These are phyloP conservation scores for Megalops cyprinoides DNA, from an alignment of 2,797 vertebrate species.

Conservation along the genomic window DNA sequence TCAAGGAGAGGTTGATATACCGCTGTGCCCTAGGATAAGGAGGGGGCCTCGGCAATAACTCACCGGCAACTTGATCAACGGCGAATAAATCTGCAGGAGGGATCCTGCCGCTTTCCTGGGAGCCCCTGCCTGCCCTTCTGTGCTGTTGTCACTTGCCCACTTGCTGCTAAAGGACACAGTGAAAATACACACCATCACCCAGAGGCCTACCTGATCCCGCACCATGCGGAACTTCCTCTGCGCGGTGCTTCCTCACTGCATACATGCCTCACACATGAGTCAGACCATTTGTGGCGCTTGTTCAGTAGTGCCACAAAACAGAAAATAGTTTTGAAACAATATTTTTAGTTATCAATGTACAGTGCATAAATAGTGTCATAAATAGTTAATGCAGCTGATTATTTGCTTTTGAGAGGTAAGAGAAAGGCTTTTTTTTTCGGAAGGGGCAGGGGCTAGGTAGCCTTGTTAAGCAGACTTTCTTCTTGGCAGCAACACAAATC, in stretches of 20 bases:
- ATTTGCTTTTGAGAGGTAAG: not conserved
- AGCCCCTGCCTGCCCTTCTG: constrained; percentile 46
- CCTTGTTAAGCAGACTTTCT: not conserved
- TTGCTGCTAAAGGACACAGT: constrained; percentile 58
- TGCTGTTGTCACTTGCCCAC: constrained; percentile 56
- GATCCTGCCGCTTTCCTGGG: constrained; percentile 52
- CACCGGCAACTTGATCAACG: constrained; percentile 81
- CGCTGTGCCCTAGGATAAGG: constrained; percentile 81
- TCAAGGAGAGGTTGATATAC: constrained; percentile 92
- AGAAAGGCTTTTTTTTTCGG: not conserved
- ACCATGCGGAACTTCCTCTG: not conserved
- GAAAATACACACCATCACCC: constrained; percentile 57
- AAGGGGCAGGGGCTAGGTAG: too few species aligned
- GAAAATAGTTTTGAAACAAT: not conserved
- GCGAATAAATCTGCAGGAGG: constrained; percentile 75
- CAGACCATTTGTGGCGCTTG: not conserved
- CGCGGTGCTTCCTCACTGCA: not conserved
- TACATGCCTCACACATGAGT: not conserved
- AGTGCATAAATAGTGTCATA: not conserved
- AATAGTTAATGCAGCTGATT: not conserved
- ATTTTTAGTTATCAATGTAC: not conserved
- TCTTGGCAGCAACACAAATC: too few species aligned
- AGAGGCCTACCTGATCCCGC: not conserved
- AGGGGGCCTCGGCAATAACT: constrained; percentile 86
- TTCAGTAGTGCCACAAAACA: too few species aligned